Evolutionary conservation across 2,113 vertebrate species (phyloP).

Genomic region (Limanda limanda): DNA sequence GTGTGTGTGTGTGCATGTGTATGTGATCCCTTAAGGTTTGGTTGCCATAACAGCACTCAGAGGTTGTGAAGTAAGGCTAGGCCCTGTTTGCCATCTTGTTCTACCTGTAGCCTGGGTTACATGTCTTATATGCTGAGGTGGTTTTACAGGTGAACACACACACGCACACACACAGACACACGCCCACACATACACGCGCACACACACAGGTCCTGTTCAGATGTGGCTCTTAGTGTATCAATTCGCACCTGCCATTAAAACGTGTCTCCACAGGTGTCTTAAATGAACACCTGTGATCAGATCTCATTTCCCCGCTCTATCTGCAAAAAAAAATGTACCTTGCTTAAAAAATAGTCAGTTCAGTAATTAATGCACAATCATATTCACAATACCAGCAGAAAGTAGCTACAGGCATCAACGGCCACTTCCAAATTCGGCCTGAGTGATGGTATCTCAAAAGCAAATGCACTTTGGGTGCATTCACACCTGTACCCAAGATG

Average conservation of each 20-base stretch:
- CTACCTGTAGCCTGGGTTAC: slow-evolving; percentile 44
- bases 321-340: neutral
- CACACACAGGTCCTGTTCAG: neutral
- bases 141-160: slow-evolving; percentile 23
- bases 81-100: slow-evolving; percentile 19
- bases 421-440: neutral
- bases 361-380: too few relatives aligned
- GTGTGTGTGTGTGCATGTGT: slow-evolving; percentile 5
- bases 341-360: too few relatives aligned
- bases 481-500: neutral
- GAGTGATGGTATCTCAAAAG: neutral
- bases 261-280: neutral
- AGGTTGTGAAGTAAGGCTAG: slow-evolving; percentile 1
- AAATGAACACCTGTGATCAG: neutral
- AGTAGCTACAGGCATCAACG: neutral
- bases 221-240: neutral
- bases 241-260: neutral
- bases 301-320: neutral
- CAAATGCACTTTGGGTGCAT: neutral
- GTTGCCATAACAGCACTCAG: slow-evolving; percentile 37
- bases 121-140: neutral
- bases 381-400: too few relatives aligned
- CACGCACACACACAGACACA: slow-evolving; percentile 36
- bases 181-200: slow-evolving; percentile 36
- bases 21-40: slow-evolving; percentile 13